These are phyloP conservation scores for Cebus imitator DNA, from an alignment of 2,113 vertebrate genomes.

Conservation along the genomic window DNA sequence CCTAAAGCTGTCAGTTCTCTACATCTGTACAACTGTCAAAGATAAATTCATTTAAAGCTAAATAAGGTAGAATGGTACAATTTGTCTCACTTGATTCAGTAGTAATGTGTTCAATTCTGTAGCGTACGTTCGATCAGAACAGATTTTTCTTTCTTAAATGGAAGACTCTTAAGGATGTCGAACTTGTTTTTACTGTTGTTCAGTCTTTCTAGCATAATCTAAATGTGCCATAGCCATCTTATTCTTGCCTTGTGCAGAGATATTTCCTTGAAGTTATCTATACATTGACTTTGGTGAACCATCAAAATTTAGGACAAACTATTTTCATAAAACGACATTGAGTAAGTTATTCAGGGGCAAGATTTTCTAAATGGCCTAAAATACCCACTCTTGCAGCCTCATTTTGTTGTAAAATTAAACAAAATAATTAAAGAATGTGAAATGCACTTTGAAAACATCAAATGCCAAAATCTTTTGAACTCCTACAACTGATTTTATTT, in stretches of 20 bases:
- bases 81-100: conserved; percentile 62
- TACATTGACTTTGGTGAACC: not conserved
- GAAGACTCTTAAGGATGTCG: conserved; percentile 34
- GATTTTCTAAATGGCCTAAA: not conserved
- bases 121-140: conserved; percentile 34
- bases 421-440: not conserved
- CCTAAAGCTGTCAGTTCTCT: conserved; percentile 16
- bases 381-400: not conserved
- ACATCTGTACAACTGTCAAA: not conserved
- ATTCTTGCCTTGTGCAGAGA: not conserved
- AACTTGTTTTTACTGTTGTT: conserved; percentile 42
- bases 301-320: not conserved
- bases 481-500: not conserved
- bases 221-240: conserved; percentile 12
- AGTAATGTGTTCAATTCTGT: conserved; percentile 62
- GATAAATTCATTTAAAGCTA: conserved; percentile 67
- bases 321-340: not conserved
- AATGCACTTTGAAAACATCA: not conserved
- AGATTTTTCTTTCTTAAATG: conserved; percentile 62
- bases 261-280: not conserved
- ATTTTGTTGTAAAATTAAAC: not conserved
- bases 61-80: conserved; percentile 57
- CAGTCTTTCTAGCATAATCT: conserved; percentile 28
- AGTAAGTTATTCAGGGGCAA: not conserved
- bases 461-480: not conserved